Evolutionary conservation across 1,140 invertebrate species (phyloP).

Genomic region (Trichomalopsis sarcophagae): DNA sequence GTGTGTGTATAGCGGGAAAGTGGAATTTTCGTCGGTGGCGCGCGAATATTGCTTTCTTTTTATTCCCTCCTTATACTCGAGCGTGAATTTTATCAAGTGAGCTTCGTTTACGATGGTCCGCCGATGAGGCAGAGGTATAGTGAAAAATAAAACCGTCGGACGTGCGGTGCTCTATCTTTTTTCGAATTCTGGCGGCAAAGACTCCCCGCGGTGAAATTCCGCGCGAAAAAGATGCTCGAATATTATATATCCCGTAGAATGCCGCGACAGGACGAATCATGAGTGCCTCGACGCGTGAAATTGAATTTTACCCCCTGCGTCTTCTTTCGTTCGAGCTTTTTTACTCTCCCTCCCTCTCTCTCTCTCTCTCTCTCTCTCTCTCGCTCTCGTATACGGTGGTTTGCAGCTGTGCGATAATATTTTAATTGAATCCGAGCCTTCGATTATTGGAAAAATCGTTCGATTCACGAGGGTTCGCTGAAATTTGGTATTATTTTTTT

Average conservation of each 20-base stretch:
- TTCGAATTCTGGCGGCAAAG: background rate
- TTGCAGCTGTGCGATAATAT: background rate
- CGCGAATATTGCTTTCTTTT: background rate
- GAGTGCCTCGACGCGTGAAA: constrained; percentile 60
- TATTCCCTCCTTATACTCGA: background rate
- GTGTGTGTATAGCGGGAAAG: background rate
- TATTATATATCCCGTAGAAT: background rate
- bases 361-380: background rate
- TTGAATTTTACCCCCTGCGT: constrained; percentile 60
- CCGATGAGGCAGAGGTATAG: no score
- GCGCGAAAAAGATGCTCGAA: background rate
- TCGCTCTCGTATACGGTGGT: background rate
- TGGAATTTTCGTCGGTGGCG: background rate
- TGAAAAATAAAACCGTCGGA: no score
- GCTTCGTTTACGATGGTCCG: no score
- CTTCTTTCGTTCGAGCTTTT: background rate
- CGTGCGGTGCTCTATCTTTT: background rate
- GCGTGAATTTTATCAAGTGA: background rate
- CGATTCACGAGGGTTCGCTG: no score
- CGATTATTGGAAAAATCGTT: no score
- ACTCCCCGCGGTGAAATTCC: constrained; percentile 23
- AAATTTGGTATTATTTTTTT: no score
- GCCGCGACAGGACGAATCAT: constrained; percentile 50
- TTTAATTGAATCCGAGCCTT: background rate
- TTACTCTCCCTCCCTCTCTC: background rate